Conservation (phyloP, 2,113 vertebrate species). For the Petrocephalus zakoni region DNA sequence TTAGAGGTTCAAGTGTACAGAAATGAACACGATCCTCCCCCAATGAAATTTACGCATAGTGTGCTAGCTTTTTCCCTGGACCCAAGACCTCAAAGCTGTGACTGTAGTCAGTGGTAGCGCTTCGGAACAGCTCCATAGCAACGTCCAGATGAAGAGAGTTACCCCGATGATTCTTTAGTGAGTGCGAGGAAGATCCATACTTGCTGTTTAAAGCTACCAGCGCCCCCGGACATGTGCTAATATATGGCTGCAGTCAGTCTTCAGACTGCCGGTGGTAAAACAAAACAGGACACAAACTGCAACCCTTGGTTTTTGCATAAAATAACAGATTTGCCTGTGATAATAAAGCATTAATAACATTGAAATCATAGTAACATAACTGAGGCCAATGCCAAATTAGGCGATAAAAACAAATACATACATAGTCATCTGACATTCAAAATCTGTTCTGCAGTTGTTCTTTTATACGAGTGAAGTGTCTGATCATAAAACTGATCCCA, state of each 20-base stretch:
- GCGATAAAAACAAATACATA: not conserved
- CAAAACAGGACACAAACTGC: not conserved
- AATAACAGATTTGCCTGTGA: not conserved
- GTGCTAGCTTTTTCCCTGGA: not conserved
- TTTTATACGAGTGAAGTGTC: not conserved
- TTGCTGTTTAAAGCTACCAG: not conserved
- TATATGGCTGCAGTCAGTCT: not conserved
- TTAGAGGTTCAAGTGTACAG: conserved; percentile 18
- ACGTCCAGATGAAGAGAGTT: not conserved
- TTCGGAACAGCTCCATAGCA: not conserved
- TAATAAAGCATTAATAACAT: not conserved
- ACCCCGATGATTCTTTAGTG: not conserved
- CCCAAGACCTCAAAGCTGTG: not conserved
- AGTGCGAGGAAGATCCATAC: not conserved
- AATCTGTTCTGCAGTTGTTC: not conserved
- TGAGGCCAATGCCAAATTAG: not conserved
- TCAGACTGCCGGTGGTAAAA: not conserved
- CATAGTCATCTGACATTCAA: not conserved
- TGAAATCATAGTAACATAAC: not conserved
- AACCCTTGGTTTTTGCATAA: not conserved
- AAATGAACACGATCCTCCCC: not conserved
- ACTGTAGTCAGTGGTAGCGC: not conserved
- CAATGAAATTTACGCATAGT: not conserved
- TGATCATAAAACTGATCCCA: not conserved
- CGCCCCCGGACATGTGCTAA: not conserved